Conservation (phyloP, 1,140 invertebrate genomes). For the Wiebesia pumilae region DNA sequence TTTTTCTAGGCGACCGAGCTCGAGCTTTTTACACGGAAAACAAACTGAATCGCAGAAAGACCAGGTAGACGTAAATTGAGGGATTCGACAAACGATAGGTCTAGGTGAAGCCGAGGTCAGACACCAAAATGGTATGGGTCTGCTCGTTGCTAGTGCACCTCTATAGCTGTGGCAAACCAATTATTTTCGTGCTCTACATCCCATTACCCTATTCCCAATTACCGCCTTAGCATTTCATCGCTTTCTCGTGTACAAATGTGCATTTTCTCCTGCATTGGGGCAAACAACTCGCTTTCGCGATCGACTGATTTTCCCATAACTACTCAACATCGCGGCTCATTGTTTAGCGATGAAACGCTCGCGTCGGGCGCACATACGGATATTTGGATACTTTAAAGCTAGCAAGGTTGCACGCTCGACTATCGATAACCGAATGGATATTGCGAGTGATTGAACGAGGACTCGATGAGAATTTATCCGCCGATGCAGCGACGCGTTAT, state of each 20-base stretch:
- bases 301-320: not conserved
- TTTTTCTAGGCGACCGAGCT: not conserved
- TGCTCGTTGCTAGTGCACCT: constrained; percentile 13
- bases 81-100: constrained; percentile 56
- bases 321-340: not conserved
- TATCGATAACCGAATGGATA: not conserved
- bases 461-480: too few relatives aligned
- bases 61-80: not conserved
- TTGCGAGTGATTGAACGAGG: too few relatives aligned
- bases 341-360: not conserved
- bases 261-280: not conserved
- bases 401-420: not conserved
- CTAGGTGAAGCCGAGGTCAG: constrained; percentile 65
- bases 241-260: not conserved
- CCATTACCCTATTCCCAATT: constrained; percentile 68
- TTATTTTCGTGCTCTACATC: constrained; percentile 72
- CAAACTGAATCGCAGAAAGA: not conserved
- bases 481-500: not conserved
- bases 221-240: constrained; percentile 42
- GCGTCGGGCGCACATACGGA: constrained; percentile 5
- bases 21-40: not conserved
- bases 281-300: constrained; percentile 10
- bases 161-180: constrained; percentile 63
- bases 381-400: not conserved
- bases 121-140: constrained; percentile 60